Evolutionary conservation across 2,797 vertebrate genomes (phyloP).

Genomic region (Lerista edwardsae): DNA sequence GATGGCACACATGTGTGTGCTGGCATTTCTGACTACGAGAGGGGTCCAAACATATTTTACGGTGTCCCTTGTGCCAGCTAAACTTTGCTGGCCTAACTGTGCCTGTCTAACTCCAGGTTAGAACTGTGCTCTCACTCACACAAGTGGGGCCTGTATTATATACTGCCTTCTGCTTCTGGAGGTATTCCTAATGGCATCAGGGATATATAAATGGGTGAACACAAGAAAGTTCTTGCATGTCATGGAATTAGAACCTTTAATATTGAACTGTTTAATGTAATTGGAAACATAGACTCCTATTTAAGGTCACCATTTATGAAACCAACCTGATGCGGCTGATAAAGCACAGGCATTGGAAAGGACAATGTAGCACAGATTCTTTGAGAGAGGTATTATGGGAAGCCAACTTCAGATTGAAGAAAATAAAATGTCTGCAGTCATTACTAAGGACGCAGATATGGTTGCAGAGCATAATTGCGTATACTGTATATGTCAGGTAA

Average conservation of each 20-base stretch:
- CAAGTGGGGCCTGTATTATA: background rate
- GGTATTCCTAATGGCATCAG: background rate
- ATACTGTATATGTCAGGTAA: background rate
- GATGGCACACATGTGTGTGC: too few species aligned
- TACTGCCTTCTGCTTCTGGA: background rate
- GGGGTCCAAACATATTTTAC: too few species aligned
- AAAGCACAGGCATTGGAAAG: background rate
- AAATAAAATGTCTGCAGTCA: background rate
- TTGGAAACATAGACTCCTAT: background rate
- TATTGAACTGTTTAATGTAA: background rate
- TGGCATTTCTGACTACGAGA: too few species aligned
- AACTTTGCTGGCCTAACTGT: too few species aligned
- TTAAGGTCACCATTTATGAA: background rate
- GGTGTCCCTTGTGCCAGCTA: too few species aligned
- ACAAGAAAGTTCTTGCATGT: background rate
- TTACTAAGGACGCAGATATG: constrained; percentile 2
- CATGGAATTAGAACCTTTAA: background rate
- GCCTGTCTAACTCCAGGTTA: too few species aligned
- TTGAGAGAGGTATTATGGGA: background rate
- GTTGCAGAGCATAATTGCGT: background rate
- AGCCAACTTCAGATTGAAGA: background rate
- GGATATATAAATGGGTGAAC: background rate
- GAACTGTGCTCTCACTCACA: background rate
- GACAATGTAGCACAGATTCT: background rate
- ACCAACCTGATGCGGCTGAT: background rate